A percentile compares a stretch with the other conserved stretches of the same genome.
Evolutionary conservation across 2,797 vertebrate species (phyloP).

Genomic region (Phylloscopus collybita): DNA sequence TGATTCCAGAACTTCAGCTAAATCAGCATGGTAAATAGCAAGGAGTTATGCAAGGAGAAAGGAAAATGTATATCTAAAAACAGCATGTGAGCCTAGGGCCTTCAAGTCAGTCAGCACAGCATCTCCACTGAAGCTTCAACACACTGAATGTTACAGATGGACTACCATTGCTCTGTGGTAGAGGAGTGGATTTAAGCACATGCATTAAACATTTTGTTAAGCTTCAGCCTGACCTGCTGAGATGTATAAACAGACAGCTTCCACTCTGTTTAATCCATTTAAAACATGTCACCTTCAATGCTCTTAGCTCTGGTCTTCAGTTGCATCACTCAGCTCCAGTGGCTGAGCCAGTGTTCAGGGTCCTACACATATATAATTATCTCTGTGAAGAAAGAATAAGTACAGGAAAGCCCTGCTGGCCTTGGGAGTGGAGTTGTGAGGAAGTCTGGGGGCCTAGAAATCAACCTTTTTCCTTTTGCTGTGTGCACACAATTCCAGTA

Average conservation of each 20-base stretch:
- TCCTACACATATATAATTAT: background rate
- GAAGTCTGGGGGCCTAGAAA: background rate
- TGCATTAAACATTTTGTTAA: background rate
- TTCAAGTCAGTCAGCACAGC: background rate
- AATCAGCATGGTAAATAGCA: background rate
- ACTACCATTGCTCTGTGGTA: background rate
- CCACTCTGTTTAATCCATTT: slow-evolving; percentile 14
- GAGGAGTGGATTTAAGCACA: background rate
- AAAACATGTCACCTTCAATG: background rate
- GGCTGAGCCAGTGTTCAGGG: background rate
- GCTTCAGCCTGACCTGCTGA: background rate
- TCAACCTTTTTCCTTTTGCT: background rate
- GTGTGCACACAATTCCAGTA: background rate
- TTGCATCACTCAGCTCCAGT: background rate
- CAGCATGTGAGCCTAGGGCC: background rate
- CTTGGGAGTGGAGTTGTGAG: background rate
- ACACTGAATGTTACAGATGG: background rate
- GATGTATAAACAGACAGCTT: background rate
- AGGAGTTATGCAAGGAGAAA: background rate
- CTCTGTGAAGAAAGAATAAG: background rate
- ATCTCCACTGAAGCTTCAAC: background rate
- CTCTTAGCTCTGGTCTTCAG: background rate
- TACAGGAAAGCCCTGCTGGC: background rate
- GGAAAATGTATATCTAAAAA: background rate
- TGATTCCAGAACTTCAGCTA: background rate